Percentiles rank a stretch among this genome's conserved stretches.
Evolutionary conservation across 2,797 vertebrate species (phyloP).

Genomic region (Esox lucius): DNA sequence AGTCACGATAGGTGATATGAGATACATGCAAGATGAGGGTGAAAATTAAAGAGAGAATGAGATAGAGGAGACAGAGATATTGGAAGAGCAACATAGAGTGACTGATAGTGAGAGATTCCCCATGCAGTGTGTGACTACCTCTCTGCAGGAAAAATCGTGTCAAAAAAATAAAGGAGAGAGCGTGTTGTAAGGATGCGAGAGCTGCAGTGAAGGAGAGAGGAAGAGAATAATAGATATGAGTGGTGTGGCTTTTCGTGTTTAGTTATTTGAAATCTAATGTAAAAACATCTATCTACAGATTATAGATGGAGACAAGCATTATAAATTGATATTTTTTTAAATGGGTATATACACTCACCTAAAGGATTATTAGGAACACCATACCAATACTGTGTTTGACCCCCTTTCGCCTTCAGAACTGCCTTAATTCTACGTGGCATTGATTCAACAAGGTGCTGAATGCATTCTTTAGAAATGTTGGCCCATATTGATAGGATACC

Average conservation of each 20-base stretch:
- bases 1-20: not conserved
- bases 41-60: constrained; percentile 3
- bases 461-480: too few species aligned
- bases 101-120: constrained; percentile 13
- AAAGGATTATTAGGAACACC: too few species aligned
- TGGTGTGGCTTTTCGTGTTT: constrained; percentile 19
- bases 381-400: too few species aligned
- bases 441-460: too few species aligned
- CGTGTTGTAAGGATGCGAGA: constrained; percentile 94
- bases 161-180: constrained; percentile 99
- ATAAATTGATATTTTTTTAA: constrained; percentile 19
- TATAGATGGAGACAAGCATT: constrained; percentile 27
- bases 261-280: constrained; percentile 15
- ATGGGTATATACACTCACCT: constrained; percentile 14
- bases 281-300: constrained; percentile 3
- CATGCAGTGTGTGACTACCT: constrained; percentile 74
- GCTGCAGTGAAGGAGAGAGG: constrained; percentile 82
- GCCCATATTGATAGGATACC: too few species aligned
- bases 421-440: too few species aligned
- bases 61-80: not conserved
- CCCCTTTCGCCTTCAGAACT: too few species aligned
- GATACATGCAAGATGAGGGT: not conserved
- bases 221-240: constrained; percentile 18
- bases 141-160: constrained; percentile 72
- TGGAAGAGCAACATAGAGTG: not conserved